Conservation (phyloP, 2,888 invertebrate genomes). For the Chymomyza fuscimana region DNA sequence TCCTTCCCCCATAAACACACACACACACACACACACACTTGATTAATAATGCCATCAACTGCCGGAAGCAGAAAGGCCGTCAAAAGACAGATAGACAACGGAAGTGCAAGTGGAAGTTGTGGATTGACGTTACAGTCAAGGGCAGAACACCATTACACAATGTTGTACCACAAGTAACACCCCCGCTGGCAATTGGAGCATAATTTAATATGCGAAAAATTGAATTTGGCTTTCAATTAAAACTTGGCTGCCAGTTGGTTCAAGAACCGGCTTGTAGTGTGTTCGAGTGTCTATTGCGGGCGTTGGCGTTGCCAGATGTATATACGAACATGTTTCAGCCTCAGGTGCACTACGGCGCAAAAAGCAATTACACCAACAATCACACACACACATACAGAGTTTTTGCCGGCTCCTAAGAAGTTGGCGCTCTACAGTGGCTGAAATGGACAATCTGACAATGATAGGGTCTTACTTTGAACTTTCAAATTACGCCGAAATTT, state of each 20-base stretch:
- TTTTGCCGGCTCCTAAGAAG: not conserved
- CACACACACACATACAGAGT: not conserved
- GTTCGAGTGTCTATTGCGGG: not conserved
- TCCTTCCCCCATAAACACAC: not conserved
- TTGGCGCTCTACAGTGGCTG: not conserved
- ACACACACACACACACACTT: not conserved
- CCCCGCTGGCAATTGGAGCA: not conserved
- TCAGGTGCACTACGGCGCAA: constrained; percentile 7
- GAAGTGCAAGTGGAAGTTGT: constrained; percentile 44
- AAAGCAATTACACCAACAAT: constrained; percentile 14
- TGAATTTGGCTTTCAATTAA: constrained; percentile 72
- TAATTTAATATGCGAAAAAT: constrained; percentile 60
- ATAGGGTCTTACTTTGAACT: too few relatives aligned
- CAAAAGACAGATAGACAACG: constrained; percentile 37
- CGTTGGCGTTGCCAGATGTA: constrained; percentile 29
- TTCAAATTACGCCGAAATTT: too few relatives aligned
- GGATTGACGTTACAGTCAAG: constrained; percentile 60
- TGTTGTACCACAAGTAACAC: not conserved
- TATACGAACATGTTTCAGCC: constrained; percentile 6
- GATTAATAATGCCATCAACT: constrained; percentile 31
- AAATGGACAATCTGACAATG: too few relatives aligned
- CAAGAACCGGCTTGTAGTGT: not conserved
- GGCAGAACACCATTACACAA: constrained; percentile 38
- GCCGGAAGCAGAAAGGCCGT: constrained; percentile 58
- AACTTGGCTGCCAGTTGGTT: constrained; percentile 38